Evolutionary conservation across 1,140 invertebrate species (phyloP), one percentile per base, ranked within the genome.

Genomic region (Heliconius eleuchia): DNA sequence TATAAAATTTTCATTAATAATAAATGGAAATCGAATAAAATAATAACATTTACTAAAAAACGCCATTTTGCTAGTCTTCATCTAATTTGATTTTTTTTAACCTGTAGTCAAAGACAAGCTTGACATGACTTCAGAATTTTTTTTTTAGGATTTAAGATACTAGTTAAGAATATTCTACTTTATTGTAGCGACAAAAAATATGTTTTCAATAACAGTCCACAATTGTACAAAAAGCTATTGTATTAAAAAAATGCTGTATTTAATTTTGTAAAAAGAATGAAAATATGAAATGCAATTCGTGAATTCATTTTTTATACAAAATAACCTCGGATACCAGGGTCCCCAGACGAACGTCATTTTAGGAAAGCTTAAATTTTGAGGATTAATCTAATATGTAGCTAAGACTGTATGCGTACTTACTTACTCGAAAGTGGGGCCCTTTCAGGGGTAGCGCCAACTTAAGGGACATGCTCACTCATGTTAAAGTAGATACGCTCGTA

Each of bases 91-190:
- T 5, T 16, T 27, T n/a, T 71, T 42, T 42, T 72, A 37, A 72
- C n/a, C 55, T 57, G 42, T 80, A 82, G 77, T 82, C 18, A 52
- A 77, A n/a, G 8, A 57, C 55, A 57, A 57, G 11, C 55, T 66
- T 30, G 11, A 66, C 11, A 66, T 66, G 9, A 66, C 9, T 66
- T 66, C 13, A 57, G 13, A 30, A 66, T 1, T 30, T 27, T 30
- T 66, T 13, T 66, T 66, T 30, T 18, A 66, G 0, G 2, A 27
- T 11, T 60, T 60, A 23, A 8, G 57, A 23, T 27, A 23, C 23
- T 60, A 23, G 19, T 19, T 55, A n/a, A 7, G 19, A 46, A 46
- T 16, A 55, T 55, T 55, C 8, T 55, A n/a, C n/a, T 55, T n/a
- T 55, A n/a, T 55, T 55, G 19, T 55, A 55, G 19, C 52, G 19